These are phyloP conservation scores for Lasiurus cinereus DNA, from an alignment of 2,113 vertebrate genomes.

Conservation along the genomic window DNA sequence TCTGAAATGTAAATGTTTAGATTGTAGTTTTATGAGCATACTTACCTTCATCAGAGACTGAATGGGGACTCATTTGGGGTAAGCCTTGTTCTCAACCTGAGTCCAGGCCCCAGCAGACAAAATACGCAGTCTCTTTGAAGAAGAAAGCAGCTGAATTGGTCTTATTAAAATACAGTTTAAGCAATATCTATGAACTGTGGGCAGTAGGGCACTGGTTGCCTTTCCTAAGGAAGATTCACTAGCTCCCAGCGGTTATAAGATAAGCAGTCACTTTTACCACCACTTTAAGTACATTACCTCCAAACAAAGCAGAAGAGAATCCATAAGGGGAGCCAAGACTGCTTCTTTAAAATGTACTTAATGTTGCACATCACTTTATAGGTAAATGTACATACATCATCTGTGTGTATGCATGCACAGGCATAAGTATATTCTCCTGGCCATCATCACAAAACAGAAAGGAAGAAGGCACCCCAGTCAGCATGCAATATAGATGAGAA, in stretches of 20 bases:
- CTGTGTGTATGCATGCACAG: background rate
- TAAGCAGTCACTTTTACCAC: conserved; percentile 48
- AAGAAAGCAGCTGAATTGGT: conserved; percentile 34
- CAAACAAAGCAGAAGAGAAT: conserved; percentile 59
- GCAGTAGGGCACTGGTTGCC: background rate
- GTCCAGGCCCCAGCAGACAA: background rate
- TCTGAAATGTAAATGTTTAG: background rate
- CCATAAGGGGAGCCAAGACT: background rate
- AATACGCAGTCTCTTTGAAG: conserved; percentile 22
- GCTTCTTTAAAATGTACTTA: background rate
- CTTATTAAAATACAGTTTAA: background rate
- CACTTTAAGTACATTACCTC: background rate
- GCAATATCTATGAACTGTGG: background rate
- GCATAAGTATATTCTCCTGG: background rate
- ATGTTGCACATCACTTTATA: background rate
- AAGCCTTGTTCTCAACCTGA: background rate
- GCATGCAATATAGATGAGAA: background rate
- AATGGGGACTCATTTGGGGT: conserved; percentile 4
- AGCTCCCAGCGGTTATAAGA: conserved; percentile 36
- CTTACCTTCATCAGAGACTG: background rate
- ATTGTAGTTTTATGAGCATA: background rate
- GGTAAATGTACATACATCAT: background rate
- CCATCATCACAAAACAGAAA: conserved; percentile 29
- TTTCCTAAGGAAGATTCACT: conserved; percentile 56
- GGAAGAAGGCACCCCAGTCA: background rate